Evolutionary conservation across 2,797 vertebrate species (phyloP), one percentile per base, ranked within the genome.

Genomic region (Rhinophrynus dorsalis): DNA sequence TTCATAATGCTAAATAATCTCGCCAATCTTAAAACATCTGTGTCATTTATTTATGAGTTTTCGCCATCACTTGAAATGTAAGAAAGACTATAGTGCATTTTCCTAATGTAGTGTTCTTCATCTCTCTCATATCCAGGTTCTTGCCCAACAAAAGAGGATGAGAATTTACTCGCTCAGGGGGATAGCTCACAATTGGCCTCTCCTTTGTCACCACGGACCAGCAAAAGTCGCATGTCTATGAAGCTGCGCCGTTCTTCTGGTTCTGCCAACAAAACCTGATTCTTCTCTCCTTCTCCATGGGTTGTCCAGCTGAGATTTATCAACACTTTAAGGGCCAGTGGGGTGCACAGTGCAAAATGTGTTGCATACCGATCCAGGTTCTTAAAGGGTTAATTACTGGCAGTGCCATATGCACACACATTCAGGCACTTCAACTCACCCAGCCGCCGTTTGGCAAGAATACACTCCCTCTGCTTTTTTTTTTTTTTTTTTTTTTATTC

Each of bases 181-280:
- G 91, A 93, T 59, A 92, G 91, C 90, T 93, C 90, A 86, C 94
- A 97, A 85, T 91, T 95, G 77, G 91, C 94, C 65, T 98, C 95
- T 83, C 94, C 96, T 83, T 94, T 98, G 90, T 98, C 95, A 83
- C 95, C 96, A 86, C 94, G 96, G 86, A 94, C 95, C 93, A 97
- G 95, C 93, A 98, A 97, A 90, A 98, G 93, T 82, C 96, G 96
- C 82, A 95, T 99, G 95, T 99, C 97, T 79, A 95, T 98, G 93
- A 99, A 99, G 85, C 91, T 99, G 76, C 94, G 96, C 10, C 94
- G 96, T 74, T 98, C 97, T 52, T 99, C 96, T 0, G 96, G 96
- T 83, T 98, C 96, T 0, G 95, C 96, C 86, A 98, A 98, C 87
- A 98, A 98, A 86, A 96, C 95, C 82, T 99, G 68, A 90, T 75